These are phyloP conservation scores for Festucalex cinctus DNA, from an alignment of 2,113 vertebrate species.

Conservation along the genomic window DNA sequence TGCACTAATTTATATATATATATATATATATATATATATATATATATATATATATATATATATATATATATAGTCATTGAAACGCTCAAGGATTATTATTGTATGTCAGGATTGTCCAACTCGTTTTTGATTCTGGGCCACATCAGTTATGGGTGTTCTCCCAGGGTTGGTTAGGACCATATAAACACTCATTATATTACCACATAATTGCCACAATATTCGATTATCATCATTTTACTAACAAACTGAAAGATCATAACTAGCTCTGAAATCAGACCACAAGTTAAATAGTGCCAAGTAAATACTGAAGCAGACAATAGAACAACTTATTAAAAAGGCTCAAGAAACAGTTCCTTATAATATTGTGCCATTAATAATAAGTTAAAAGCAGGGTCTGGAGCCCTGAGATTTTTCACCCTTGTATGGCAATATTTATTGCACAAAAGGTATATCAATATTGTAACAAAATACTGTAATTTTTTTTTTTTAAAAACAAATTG, in stretches of 20 bases:
- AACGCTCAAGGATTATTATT: background rate
- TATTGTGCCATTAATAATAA: too few relatives aligned
- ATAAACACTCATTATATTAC: background rate
- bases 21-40: too few relatives aligned
- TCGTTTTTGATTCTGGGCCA: background rate
- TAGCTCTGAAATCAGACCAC: background rate
- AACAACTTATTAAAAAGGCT: background rate
- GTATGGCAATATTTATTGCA: too few relatives aligned
- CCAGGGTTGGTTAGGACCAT: background rate
- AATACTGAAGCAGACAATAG: background rate
- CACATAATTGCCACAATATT: background rate
- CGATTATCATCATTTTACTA: background rate
- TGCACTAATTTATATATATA: too few relatives aligned
- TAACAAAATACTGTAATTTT: background rate
- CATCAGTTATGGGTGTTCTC: background rate
- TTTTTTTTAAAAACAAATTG: conserved; percentile 10
- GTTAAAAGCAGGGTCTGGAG: too few relatives aligned
- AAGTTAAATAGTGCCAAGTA: background rate
- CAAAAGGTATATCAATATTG: background rate
- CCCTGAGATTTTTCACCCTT: too few relatives aligned
- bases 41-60: too few relatives aligned
- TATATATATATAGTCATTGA: background rate
- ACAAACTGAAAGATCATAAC: background rate
- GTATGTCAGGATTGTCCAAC: background rate
- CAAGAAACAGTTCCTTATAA: background rate